Evolutionary conservation across 1,140 invertebrate species (phyloP), one percentile per base, ranked within the genome.

Genomic region (Ceratina australensis): DNA sequence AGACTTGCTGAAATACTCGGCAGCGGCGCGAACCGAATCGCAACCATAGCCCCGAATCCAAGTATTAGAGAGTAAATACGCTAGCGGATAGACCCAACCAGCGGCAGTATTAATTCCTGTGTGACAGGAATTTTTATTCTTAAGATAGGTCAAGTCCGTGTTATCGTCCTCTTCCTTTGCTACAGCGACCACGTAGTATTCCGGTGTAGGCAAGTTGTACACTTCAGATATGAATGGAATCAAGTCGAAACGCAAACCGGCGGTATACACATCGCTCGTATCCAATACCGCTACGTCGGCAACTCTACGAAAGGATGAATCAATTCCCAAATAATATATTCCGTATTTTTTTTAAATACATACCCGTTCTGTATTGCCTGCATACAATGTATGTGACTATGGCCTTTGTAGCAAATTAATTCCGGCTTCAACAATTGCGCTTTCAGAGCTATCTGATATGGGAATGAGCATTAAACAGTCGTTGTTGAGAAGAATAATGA

Each of bases 181-280:
- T 0, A 99, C 97, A 15, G 98, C 98, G 1, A 99, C 98, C 0
- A 97, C 97, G 90, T 98, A 99, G 91, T 98, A 99, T 87, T 96
- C 95, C 0, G 96, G 95, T 74, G 95, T 94, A 57, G 95, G 95
- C 52, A 97, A 93, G 89, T 98, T 97, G 88, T 98, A 98, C 7
- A 98, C 95, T 93, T 98, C 97, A 3, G 96, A 95, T 89, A 98
- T 95, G 87, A 98, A 97, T 0, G 98, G 97, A 68, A 98, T 94
- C 2, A 98, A 92, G 16, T 95, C 94, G 84, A 95, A 97, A 20
- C 94, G 93, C 13, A 96, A 89, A 0, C 98, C 98, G 50, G 96
- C 98, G 50, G 97, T 97, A 87, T 99, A 98, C 65, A 98, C 96
- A 91, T 99, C 98, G 10, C 97, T 97, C 4, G 98, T 96, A 92